Evolutionary conservation across 2,797 vertebrate genomes (phyloP).

Genomic region (Micrastur ruficollis): DNA sequence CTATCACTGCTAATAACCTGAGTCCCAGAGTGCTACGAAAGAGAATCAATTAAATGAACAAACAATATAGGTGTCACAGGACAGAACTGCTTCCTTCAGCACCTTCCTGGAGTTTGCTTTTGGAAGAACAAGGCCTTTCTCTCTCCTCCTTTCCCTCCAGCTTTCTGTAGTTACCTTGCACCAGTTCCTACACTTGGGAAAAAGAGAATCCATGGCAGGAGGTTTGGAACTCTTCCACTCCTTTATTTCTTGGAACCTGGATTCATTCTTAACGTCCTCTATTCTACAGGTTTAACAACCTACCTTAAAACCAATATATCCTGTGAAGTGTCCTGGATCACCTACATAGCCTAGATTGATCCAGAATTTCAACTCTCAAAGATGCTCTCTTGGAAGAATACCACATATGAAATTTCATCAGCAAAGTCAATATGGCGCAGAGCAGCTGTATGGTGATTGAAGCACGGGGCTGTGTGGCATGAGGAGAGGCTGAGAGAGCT

Average conservation of each 20-base stretch:
- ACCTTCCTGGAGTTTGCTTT: not conserved
- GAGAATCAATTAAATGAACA: not conserved
- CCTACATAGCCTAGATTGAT: fast-evolving
- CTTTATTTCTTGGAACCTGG: not conserved
- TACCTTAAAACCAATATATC: not conserved
- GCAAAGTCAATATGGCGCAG: not conserved
- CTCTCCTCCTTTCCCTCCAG: not conserved
- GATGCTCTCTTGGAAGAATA: not conserved
- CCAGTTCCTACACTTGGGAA: not conserved
- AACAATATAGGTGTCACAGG: not conserved
- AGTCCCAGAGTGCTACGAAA: not conserved
- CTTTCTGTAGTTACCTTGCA: not conserved
- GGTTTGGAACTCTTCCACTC: not conserved
- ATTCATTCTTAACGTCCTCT: not conserved
- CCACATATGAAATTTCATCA: fast-evolving
- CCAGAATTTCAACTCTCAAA: not conserved
- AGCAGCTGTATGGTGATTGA: not conserved
- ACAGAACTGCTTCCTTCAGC: not conserved
- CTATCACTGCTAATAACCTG: not conserved
- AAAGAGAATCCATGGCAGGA: not conserved
- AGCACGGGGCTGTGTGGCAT: fast-evolving
- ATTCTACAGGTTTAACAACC: not conserved
- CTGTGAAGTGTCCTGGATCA: not conserved
- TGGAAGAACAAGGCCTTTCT: not conserved
- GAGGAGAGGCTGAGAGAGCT: not conserved